phyloP scores from a whole-genome alignment of 2,797 vertebrate species.

The Peromyscus eremicus region DNA sequence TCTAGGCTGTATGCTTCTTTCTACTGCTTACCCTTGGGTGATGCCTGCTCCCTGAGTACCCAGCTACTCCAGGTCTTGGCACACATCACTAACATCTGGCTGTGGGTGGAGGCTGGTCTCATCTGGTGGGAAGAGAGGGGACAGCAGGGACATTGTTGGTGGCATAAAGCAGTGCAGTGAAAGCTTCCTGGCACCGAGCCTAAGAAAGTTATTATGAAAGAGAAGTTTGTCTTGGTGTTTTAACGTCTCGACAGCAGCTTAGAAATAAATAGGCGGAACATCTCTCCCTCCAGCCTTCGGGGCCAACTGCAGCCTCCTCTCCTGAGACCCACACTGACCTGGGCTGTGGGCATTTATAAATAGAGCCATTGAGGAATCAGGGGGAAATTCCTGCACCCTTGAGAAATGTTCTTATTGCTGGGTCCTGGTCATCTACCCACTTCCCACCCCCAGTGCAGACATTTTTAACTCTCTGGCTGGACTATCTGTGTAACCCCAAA shows the following conservation, averaged over 20 bases:
- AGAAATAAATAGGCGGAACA: slow-evolving; percentile 44
- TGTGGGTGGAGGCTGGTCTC: slow-evolving; percentile 71
- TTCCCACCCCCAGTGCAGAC: not conserved
- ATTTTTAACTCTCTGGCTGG: slow-evolving; percentile 14
- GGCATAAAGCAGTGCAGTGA: slow-evolving; percentile 61
- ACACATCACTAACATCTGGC: not conserved
- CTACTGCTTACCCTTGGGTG: not conserved
- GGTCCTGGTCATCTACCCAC: not conserved
- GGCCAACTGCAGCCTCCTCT: slow-evolving; percentile 15
- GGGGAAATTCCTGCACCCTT: slow-evolving; percentile 58
- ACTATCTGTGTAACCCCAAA: not conserved
- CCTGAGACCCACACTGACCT: slow-evolving; percentile 57
- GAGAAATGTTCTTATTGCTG: slow-evolving; percentile 56
- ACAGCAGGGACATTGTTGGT: slow-evolving; percentile 72
- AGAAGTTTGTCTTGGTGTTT: slow-evolving; percentile 71
- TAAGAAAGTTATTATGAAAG: slow-evolving; percentile 75
- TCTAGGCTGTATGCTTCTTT: not conserved
- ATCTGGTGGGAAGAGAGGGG: slow-evolving; percentile 62
- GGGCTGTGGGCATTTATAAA: slow-evolving; percentile 66
- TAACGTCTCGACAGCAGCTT: slow-evolving; percentile 54
- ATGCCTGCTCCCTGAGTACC: not conserved
- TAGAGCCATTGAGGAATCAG: slow-evolving; percentile 69
- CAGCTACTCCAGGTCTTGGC: slow-evolving; percentile 47
- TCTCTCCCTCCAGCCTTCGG: not conserved
- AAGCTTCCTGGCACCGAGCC: slow-evolving; percentile 58